These are phyloP conservation scores for Drosophila simulans DNA, from an alignment of 1,140 invertebrate species.

Conservation along the genomic window DNA sequence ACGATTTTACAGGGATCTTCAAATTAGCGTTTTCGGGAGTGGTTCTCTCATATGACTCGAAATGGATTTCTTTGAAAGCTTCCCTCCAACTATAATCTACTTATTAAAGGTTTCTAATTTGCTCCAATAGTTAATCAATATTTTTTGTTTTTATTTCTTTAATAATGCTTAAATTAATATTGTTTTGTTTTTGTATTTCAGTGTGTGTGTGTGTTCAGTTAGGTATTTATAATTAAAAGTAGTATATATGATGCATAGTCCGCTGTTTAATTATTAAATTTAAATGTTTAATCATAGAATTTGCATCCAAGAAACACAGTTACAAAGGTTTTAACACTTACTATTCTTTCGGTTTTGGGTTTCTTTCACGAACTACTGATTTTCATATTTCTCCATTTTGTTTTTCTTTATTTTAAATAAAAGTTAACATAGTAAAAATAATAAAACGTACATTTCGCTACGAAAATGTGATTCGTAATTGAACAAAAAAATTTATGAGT, in stretches of 20 bases:
- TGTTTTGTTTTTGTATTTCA: slow-evolving; percentile 34
- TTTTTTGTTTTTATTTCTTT: slow-evolving; percentile 34
- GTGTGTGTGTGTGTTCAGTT: slow-evolving; percentile 48
- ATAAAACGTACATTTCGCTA: slow-evolving; percentile 51
- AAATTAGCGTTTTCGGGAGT: slow-evolving; percentile 17
- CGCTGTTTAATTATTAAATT: slow-evolving; percentile 68
- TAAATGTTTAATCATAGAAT: slow-evolving; percentile 50
- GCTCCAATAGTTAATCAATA: slow-evolving; percentile 38
- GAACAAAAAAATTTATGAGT: slow-evolving; percentile 51
- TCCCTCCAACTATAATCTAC: slow-evolving; percentile 39
- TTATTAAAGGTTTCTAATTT: slow-evolving; percentile 48
- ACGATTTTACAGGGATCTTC: slow-evolving; percentile 67
- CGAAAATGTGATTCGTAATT: slow-evolving; percentile 28
- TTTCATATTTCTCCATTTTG: slow-evolving; percentile 43
- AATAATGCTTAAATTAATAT: slow-evolving; percentile 43
- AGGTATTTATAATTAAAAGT: slow-evolving; percentile 52
- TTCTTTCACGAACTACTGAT: slow-evolving; percentile 47
- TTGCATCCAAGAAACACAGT: slow-evolving; percentile 70
- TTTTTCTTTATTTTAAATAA: slow-evolving; percentile 63
- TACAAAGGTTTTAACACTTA: slow-evolving; percentile 51
- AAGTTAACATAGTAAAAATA: slow-evolving; percentile 75
- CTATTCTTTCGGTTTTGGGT: slow-evolving; percentile 39
- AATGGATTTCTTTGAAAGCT: slow-evolving; percentile 17
- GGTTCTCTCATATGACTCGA: slow-evolving; percentile 12
- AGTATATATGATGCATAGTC: slow-evolving; percentile 54